Evolutionary conservation across 2,113 vertebrate species (phyloP).

Genomic region (Tonatia bakeri): DNA sequence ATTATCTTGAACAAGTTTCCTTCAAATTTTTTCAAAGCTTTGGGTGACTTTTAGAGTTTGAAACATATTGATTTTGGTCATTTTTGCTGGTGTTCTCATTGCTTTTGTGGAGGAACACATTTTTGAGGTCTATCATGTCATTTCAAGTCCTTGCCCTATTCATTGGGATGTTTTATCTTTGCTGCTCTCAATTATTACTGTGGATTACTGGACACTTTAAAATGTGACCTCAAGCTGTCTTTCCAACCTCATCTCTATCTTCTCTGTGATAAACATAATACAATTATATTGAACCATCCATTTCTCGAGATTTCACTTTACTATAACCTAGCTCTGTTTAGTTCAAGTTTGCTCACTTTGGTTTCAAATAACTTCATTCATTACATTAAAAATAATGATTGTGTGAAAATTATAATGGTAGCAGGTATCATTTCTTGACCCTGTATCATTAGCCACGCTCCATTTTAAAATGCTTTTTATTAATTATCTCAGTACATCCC

Average conservation of each 20-base stretch:
- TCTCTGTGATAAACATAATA: neutral
- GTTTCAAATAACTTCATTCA: neutral
- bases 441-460: neutral
- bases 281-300: neutral
- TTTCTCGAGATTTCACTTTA: neutral
- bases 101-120: neutral
- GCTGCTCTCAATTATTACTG: neutral
- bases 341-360: neutral
- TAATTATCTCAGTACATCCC: constrained; percentile 2
- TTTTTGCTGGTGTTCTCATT: neutral
- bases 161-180: neutral
- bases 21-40: neutral
- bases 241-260: neutral
- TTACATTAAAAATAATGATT: neutral
- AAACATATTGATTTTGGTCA: neutral
- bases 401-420: neutral
- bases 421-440: neutral
- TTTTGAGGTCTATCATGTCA: neutral
- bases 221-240: neutral
- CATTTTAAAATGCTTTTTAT: constrained; percentile 7
- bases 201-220: neutral
- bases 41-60: neutral
- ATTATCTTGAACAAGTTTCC: neutral
- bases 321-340: neutral
- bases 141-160: neutral